Evolutionary conservation across 2,888 invertebrate species (phyloP).

Genomic region (Aricia artaxerxes): DNA sequence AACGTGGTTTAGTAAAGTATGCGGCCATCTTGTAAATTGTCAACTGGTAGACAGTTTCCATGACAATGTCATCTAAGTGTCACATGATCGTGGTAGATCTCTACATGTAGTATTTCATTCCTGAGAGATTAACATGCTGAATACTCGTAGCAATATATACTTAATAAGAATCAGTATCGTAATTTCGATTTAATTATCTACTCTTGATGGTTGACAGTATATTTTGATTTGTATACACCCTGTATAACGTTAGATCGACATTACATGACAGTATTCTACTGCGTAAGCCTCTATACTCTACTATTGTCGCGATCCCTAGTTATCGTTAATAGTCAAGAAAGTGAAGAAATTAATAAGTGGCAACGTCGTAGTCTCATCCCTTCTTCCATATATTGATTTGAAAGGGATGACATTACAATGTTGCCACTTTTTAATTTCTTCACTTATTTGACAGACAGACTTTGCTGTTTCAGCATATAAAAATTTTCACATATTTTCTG

Average conservation of each 20-base stretch:
- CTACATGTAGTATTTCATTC: background rate
- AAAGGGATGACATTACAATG: too few relatives aligned
- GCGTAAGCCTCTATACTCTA: conserved; percentile 72
- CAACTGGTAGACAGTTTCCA: background rate
- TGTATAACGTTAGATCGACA: conserved; percentile 58
- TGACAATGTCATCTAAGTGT: background rate
- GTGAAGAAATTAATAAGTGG: too few relatives aligned
- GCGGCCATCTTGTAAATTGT: too few relatives aligned
- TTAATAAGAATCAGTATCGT: background rate
- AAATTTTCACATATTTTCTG: conserved; percentile 41
- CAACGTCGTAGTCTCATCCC: too few relatives aligned
- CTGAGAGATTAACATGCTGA: background rate
- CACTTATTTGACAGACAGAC: background rate
- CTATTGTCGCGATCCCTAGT: conserved; percentile 76
- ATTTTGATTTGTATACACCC: conserved; percentile 64
- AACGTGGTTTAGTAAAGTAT: background rate
- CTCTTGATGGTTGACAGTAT: conserved; percentile 45
- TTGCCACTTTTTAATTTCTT: too few relatives aligned
- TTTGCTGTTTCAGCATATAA: conserved; percentile 32
- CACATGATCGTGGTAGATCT: background rate
- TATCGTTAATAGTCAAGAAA: conserved; percentile 46
- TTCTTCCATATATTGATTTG: too few relatives aligned
- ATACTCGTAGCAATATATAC: background rate
- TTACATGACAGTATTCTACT: conserved; percentile 56
- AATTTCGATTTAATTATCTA: background rate